These are phyloP conservation scores for Talpa occidentalis DNA, from an alignment of 2,113 vertebrate genomes.

Conservation along the genomic window DNA sequence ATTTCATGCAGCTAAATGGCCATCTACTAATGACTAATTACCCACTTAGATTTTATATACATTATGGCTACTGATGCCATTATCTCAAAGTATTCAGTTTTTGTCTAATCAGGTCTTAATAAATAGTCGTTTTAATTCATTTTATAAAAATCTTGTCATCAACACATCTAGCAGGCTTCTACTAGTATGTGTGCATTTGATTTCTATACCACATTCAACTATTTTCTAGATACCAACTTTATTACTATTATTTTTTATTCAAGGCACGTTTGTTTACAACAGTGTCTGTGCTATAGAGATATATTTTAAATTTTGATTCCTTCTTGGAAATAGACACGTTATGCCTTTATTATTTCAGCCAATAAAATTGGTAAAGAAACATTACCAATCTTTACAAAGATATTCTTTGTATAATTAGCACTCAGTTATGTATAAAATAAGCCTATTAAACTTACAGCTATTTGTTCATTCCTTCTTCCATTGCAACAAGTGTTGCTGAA, in stretches of 20 bases:
- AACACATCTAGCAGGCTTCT: not conserved
- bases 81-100: not conserved
- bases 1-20: not conserved
- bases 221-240: not conserved
- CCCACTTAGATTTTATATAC: not conserved
- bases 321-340: not conserved
- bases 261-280: too few relatives aligned
- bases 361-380: not conserved
- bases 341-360: not conserved
- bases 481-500: not conserved
- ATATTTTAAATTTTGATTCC: conserved; percentile 16
- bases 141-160: not conserved
- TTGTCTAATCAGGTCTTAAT: not conserved
- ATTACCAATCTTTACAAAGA: not conserved
- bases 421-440: not conserved
- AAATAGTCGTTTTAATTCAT: not conserved
- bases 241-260: too few relatives aligned
- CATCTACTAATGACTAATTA: not conserved
- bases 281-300: too few relatives aligned
- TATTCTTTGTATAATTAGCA: not conserved
- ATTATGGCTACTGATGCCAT: too few relatives aligned
- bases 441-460: not conserved
- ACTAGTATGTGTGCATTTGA: not conserved
- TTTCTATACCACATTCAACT: not conserved
- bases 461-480: not conserved